Evolutionary conservation across 2,113 vertebrate species (phyloP).

Genomic region (Ophthalmolycus amberensis): DNA sequence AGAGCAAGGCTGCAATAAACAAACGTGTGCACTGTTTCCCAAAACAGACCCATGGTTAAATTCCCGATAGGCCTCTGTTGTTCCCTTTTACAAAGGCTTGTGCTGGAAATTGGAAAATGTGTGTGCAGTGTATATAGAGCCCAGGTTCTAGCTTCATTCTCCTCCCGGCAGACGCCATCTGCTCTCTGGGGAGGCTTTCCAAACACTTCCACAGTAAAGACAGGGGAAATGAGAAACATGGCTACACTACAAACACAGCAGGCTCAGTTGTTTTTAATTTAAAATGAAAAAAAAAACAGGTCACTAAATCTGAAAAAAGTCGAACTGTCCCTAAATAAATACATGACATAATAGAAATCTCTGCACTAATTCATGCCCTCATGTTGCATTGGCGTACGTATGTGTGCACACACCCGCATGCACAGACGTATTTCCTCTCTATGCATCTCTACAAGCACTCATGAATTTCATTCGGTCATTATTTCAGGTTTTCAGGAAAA

Average conservation of each 20-base stretch:
- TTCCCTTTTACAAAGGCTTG: slow-evolving; percentile 66
- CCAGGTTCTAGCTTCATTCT: slow-evolving; percentile 74
- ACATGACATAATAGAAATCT: background rate
- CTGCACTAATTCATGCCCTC: background rate
- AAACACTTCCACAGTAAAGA: slow-evolving; percentile 75
- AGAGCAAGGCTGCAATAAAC: slow-evolving; percentile 63
- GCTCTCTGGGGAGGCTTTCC: slow-evolving; percentile 77
- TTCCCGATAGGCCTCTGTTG: slow-evolving; percentile 64
- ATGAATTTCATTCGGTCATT: background rate
- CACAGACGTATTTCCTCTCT: background rate
- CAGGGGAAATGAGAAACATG: slow-evolving; percentile 53
- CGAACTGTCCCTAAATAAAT: background rate
- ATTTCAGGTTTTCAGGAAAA: background rate
- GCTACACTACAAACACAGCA: slow-evolving; percentile 57
- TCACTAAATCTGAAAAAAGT: slow-evolving; percentile 5
- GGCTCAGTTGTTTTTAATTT: background rate
- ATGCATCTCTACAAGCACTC: background rate
- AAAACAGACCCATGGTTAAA: slow-evolving; percentile 67
- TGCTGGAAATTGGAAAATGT: slow-evolving; percentile 56
- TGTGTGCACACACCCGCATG: background rate
- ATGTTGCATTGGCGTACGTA: background rate
- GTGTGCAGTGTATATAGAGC: slow-evolving; percentile 45
- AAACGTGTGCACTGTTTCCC: slow-evolving; percentile 62
- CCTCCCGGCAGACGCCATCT: slow-evolving; percentile 81
- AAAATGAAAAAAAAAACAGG: slow-evolving; percentile 35